Conservation (phyloP, 2,888 invertebrate species). For the Oligia fasciuncula region DNA sequence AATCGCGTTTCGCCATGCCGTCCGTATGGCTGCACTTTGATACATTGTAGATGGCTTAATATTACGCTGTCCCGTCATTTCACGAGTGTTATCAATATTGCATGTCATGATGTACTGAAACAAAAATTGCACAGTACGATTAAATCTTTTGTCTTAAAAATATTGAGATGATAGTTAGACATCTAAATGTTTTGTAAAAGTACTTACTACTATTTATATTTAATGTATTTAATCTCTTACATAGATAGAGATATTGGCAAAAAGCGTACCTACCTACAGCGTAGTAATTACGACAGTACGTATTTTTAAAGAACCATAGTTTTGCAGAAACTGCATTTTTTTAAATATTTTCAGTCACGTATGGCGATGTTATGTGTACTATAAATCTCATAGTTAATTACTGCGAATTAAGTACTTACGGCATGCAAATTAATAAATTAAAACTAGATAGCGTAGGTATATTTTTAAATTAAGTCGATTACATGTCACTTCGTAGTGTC, state of each 20-base stretch:
- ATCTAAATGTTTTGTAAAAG: neutral
- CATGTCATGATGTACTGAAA: neutral
- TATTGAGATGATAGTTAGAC: neutral
- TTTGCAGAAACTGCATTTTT: neutral
- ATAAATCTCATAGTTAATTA: neutral
- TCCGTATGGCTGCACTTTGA: neutral
- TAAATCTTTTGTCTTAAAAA: neutral
- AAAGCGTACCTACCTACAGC: neutral
- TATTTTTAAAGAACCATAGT: neutral
- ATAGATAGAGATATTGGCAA: neutral
- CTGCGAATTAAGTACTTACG: neutral
- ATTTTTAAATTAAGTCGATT: constrained; percentile 12
- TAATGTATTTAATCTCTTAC: no score
- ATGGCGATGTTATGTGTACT: neutral
- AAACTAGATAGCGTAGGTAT: constrained; percentile 1
- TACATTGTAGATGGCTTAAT: neutral
- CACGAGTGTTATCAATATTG: neutral
- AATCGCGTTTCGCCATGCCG: neutral
- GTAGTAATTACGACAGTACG: no score
- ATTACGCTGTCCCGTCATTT: neutral
- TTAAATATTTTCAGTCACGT: neutral
- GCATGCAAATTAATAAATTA: neutral
- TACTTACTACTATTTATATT: no score
- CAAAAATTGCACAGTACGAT: neutral
- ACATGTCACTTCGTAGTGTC: constrained; percentile 19